Conservation (phyloP, 2,797 vertebrate species). For the Falco biarmicus region DNA sequence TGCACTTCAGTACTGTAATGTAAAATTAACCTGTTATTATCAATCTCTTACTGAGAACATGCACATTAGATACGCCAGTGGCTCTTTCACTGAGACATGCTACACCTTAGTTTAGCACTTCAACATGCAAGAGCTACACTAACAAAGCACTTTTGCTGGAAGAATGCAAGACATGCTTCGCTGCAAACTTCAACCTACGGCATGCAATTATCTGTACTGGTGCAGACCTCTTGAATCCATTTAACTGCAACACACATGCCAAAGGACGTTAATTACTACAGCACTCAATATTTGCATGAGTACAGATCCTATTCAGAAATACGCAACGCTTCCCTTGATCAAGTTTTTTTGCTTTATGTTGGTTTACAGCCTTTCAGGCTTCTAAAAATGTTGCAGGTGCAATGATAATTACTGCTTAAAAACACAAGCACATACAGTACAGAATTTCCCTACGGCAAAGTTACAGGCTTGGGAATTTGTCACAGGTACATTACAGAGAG, state of each 20-base stretch:
- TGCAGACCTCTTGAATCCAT: constrained; percentile 24
- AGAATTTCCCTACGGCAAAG: neutral
- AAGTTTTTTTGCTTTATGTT: neutral
- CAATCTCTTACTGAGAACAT: constrained; percentile 64
- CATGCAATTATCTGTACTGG: constrained; percentile 73
- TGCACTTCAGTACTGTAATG: constrained; percentile 48
- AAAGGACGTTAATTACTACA: neutral
- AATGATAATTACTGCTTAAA: neutral
- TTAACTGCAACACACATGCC: constrained; percentile 44
- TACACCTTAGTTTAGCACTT: constrained; percentile 67
- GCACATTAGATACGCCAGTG: constrained; percentile 64
- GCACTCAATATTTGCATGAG: constrained; percentile 1
- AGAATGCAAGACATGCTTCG: constrained; percentile 78
- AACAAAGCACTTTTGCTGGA: constrained; percentile 55
- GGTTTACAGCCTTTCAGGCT: neutral
- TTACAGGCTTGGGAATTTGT: neutral
- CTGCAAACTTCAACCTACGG: constrained; percentile 58
- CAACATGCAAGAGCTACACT: constrained; percentile 77
- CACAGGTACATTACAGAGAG: neutral
- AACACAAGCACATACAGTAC: neutral
- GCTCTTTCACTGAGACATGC: constrained; percentile 76
- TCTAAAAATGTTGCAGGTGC: neutral
- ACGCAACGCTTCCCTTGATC: neutral
- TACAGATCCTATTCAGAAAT: constrained; percentile 17
- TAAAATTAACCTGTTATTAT: constrained; percentile 10